Conservation (phyloP, 2,888 invertebrate species). For the Spilarctia lutea region DNA sequence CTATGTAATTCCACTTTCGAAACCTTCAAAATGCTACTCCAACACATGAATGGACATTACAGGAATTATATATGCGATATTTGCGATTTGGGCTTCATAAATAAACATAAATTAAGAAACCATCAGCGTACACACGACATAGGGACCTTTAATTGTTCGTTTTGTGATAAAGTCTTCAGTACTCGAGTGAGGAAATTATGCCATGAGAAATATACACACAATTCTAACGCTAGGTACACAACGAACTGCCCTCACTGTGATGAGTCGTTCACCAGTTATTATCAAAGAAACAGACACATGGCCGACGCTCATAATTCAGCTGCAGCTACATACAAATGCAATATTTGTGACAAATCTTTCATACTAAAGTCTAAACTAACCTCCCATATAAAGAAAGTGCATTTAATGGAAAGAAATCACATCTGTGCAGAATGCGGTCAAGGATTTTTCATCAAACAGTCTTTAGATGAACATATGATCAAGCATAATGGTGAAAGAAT, state of each 20-base stretch:
- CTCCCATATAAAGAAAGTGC: constrained; percentile 78
- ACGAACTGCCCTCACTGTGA: constrained; percentile 77
- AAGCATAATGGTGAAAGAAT: constrained; percentile 78
- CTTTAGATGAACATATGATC: constrained; percentile 78
- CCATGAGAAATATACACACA: constrained; percentile 79
- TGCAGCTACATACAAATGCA: constrained; percentile 76
- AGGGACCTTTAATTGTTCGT: constrained; percentile 71
- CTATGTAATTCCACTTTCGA: constrained; percentile 73
- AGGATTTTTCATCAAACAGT: constrained; percentile 77
- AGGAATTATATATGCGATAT: constrained; percentile 77
- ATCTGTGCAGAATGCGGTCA: constrained; percentile 76
- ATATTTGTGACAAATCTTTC: constrained; percentile 77
- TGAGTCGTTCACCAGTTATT: constrained; percentile 74
- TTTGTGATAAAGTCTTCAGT: constrained; percentile 74
- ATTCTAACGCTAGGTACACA: constrained; percentile 69
- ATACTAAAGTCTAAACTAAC: constrained; percentile 77
- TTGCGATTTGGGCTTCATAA: constrained; percentile 77
- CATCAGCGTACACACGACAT: constrained; percentile 74
- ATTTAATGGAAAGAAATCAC: constrained; percentile 78
- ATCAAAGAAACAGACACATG: constrained; percentile 78
- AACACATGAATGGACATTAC: constrained; percentile 81
- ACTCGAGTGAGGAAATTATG: constrained; percentile 70
- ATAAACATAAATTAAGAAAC: constrained; percentile 71
- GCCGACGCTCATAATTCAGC: constrained; percentile 69
- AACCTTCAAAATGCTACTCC: constrained; percentile 76